A percentile compares a stretch with the other conserved stretches of the same genome.
phyloP scores from a whole-genome alignment of 2,797 vertebrate genomes.

The Ctenosaura bakeri region DNA sequence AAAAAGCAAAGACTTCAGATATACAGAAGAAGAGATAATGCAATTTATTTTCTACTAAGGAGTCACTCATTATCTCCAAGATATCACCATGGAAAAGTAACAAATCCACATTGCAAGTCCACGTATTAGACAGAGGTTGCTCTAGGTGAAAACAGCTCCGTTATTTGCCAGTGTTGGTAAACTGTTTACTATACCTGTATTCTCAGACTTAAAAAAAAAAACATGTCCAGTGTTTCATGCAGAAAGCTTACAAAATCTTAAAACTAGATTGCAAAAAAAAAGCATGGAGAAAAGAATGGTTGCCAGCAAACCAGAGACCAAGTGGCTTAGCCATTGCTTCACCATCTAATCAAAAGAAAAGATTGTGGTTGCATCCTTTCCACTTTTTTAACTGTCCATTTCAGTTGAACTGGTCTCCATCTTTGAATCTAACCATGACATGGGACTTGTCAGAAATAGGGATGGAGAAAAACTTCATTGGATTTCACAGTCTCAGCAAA shows the following conservation, averaged over 20 bases:
- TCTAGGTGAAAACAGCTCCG: background rate
- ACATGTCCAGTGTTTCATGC: background rate
- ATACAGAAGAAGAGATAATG: background rate
- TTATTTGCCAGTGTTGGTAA: background rate
- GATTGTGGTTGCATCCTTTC: background rate
- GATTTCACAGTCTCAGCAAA: too few relatives aligned
- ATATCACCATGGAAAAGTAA: background rate
- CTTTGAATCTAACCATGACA: background rate
- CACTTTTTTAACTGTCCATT: background rate
- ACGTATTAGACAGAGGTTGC: background rate
- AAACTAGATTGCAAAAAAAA: background rate
- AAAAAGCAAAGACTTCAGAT: background rate
- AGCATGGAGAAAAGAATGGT: background rate
- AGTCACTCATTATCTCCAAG: background rate
- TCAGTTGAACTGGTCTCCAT: background rate
- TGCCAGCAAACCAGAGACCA: background rate
- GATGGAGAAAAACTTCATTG: too few relatives aligned
- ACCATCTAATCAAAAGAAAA: background rate
- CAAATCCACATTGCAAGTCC: background rate
- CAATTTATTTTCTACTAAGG: conserved; percentile 13
- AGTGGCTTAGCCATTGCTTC: background rate
- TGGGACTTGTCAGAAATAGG: background rate
- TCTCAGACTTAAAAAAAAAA: background rate
- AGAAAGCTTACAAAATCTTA: background rate
- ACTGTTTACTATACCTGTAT: background rate